Evolutionary conservation across 2,113 vertebrate genomes (phyloP).

Genomic region (Myodes glareolus): DNA sequence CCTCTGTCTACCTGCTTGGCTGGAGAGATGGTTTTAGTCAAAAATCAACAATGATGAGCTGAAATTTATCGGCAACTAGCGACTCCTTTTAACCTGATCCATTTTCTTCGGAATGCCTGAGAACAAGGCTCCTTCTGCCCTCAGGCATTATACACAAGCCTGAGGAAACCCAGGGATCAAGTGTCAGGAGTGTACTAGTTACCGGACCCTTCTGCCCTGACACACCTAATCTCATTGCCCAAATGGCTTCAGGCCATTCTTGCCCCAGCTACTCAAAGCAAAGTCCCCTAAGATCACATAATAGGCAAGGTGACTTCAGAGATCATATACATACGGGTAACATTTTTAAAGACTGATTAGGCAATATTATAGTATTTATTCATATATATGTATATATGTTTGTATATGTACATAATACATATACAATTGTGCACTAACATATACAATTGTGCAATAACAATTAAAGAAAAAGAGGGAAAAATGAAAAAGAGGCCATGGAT

Average conservation of each 20-base stretch:
- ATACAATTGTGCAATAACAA: not conserved
- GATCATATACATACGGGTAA: not conserved
- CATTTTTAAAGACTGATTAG: not conserved
- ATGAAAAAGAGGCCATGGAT: not conserved
- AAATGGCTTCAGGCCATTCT: not conserved
- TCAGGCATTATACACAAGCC: not conserved
- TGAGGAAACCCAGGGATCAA: not conserved
- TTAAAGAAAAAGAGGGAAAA: not conserved
- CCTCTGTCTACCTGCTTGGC: slow-evolving; percentile 76
- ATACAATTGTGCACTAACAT: no score
- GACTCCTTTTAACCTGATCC: slow-evolving; percentile 37
- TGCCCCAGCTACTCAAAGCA: not conserved
- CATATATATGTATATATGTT: no score
- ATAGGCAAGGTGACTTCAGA: not conserved
- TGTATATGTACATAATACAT: no score
- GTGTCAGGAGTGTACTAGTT: accelerated
- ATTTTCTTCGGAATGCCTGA: not conserved
- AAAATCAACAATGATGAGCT: slow-evolving; percentile 87
- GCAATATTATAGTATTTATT: not conserved
- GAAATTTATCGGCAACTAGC: slow-evolving; percentile 81
- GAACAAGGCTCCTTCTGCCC: not conserved
- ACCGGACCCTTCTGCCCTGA: accelerated
- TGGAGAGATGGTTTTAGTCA: slow-evolving; percentile 84
- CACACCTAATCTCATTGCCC: not conserved
- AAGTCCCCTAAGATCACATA: not conserved